A percentile compares a stretch with the other conserved stretches of the same genome.
Conservation (phyloP, 37 sponge, comb jelly and placozoan genomes). For the Oscarella lobularis region DNA sequence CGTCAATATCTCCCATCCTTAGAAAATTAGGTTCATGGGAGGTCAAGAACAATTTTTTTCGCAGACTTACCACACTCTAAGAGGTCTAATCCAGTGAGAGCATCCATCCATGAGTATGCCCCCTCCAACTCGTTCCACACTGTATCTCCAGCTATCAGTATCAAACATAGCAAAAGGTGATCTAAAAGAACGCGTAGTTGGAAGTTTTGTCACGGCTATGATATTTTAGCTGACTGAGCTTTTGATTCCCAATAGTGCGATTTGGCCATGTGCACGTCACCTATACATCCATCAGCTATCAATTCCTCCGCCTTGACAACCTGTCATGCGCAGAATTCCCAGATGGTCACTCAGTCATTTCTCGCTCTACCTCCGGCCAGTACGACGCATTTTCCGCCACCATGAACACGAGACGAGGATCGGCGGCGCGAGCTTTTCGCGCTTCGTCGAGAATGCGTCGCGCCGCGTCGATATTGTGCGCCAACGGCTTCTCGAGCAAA, state of each 20-base stretch:
- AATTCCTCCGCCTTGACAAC: constrained; percentile 16
- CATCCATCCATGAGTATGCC: constrained; percentile 32
- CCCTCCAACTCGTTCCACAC: constrained; percentile 14
- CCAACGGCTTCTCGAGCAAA: constrained; percentile 43
- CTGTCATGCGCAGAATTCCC: constrained; percentile 4
- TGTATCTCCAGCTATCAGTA: constrained; percentile 31
- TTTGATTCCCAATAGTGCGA: constrained; percentile 36
- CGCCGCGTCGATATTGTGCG: constrained; percentile 21
- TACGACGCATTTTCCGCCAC: constrained; percentile 24
- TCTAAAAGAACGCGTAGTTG: too few relatives aligned
- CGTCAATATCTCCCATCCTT: background rate
- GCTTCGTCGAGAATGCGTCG: constrained; percentile 5
- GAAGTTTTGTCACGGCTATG: too few relatives aligned
- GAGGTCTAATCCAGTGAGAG: background rate
- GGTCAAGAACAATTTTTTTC: too few relatives aligned
- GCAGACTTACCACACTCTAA: constrained; percentile 5
- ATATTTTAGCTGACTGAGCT: too few relatives aligned
- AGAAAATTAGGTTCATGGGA: too few relatives aligned
- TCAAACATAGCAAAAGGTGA: too few relatives aligned
- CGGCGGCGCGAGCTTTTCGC: background rate
- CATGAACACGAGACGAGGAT: constrained; percentile 14
- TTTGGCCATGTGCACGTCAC: constrained; percentile 18
- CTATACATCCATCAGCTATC: constrained; percentile 14
- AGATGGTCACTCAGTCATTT: background rate
- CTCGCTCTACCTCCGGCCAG: constrained; percentile 34